Base-by-base conservation (phyloP, 2,113 vertebrate genomes). In the Chionodraco myersi region DNA sequence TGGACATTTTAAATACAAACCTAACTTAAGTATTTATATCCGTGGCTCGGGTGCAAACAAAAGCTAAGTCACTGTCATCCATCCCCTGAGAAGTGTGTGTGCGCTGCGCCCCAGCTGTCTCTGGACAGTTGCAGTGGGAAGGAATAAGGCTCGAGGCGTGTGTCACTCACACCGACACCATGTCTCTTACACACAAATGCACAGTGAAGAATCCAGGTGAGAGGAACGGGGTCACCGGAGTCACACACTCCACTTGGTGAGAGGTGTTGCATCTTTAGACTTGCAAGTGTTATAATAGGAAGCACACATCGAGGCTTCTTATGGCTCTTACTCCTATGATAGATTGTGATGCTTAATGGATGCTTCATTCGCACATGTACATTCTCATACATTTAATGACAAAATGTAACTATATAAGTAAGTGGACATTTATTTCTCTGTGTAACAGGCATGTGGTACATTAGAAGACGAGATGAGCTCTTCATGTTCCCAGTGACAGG, bases 131-230 rank as follows among this genome's bases (percentile, higher is more conserved):
- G 49, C 75, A 70, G 77, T 82, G 78, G 66, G 41, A 60, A 72
- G 21, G 49, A 77, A 87, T 65, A 1, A 77, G 69, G 67, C 61
- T 76, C 14, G 59, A 74, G 75, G 84, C 71, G 48, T 26, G 71
- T 78, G 83, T 83, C 62, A 6, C 72, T 66, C 58, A 36, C 51
- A 51, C 70, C 34, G 74, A 68, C 54, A 57, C 51, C 14, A 1
- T 48, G 26, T 87, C 80, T 68, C 30, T 70, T 53, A 45, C 66
- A 78, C 59, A 74, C 44, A 75, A 10, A 73, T 67, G 15, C 59
- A 41, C 18, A 52, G 63, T 54, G 69, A 75, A 71, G 72, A 77
- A 67, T 72, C 21, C 26, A 56, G 72, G 76, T 79, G 79, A 86
- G 49, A 56, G 23, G 16, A 11, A 18, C 18, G 56, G 59, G 67